Evolutionary conservation across 2,888 invertebrate genomes (phyloP).

Genomic region (Coelinius sp.): DNA sequence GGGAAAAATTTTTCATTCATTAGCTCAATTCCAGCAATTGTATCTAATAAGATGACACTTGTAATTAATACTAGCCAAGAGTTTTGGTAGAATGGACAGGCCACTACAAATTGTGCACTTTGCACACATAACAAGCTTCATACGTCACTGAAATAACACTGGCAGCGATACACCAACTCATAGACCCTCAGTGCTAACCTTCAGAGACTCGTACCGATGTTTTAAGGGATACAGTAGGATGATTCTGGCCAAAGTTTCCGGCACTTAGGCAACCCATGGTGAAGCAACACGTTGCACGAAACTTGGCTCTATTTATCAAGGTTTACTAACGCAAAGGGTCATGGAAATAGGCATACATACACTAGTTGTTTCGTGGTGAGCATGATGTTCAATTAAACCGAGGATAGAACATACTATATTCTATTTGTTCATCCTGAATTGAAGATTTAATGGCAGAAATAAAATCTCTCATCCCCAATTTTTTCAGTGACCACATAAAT

Average conservation of each 20-base stretch:
- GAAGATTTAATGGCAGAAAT: no score
- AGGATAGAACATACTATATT: neutral
- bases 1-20: no score
- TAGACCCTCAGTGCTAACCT: slow-evolving; percentile 8
- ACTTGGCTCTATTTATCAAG: slow-evolving; percentile 49
- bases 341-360: slow-evolving; percentile 7
- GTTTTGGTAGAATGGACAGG: neutral
- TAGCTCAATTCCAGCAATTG: neutral
- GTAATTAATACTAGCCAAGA: neutral
- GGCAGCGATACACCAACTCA: slow-evolving; percentile 7
- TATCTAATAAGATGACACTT: neutral
- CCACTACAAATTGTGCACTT: neutral
- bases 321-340: slow-evolving; percentile 35
- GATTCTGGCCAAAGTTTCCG: slow-evolving; percentile 45
- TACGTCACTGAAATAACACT: slow-evolving; percentile 22
- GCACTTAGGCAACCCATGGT: slow-evolving; percentile 41
- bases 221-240: slow-evolving; percentile 23
- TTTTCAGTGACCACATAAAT: slow-evolving; percentile 13
- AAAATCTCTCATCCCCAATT: neutral
- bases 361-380: slow-evolving; percentile 23
- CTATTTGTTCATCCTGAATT: neutral
- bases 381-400: slow-evolving; percentile 29
- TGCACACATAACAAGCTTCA: slow-evolving; percentile 18
- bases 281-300: slow-evolving; percentile 51
- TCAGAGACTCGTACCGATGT: slow-evolving; percentile 31